Percentiles rank a stretch among this genome's conserved stretches.
phyloP scores from a whole-genome alignment of 2,113 vertebrate genomes.

The Vimba vimba region DNA sequence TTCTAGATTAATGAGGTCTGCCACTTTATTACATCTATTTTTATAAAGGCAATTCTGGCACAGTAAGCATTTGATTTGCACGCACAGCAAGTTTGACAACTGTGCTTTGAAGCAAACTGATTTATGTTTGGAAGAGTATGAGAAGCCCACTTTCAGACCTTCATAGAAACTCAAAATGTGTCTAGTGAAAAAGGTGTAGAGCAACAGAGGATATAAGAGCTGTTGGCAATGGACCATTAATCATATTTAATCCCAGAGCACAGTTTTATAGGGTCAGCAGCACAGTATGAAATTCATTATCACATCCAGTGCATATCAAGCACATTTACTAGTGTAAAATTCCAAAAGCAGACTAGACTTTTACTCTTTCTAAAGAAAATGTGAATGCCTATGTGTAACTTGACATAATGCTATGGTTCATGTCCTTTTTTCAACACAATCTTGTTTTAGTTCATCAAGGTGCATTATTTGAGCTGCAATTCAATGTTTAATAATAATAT shows the following conservation, averaged over 20 bases:
- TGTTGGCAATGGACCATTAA: background rate
- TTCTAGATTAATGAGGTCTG: slow-evolving; percentile 48
- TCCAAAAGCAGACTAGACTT: background rate
- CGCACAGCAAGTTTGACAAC: slow-evolving; percentile 36
- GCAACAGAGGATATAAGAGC: slow-evolving; percentile 11
- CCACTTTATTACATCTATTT: slow-evolving; percentile 45
- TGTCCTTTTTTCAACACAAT: background rate
- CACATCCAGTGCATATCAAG: background rate
- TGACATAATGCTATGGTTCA: background rate
- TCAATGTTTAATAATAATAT: background rate
- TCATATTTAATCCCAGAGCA: slow-evolving; percentile 21
- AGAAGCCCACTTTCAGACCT: background rate
- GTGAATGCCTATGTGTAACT: background rate
- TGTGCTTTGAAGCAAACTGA: slow-evolving; percentile 27
- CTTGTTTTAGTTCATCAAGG: background rate
- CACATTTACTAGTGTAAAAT: background rate
- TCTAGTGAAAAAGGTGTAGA: background rate
- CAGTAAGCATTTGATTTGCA: slow-evolving; percentile 33
- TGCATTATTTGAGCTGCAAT: background rate
- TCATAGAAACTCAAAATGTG: slow-evolving; percentile 14
- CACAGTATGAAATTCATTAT: background rate
- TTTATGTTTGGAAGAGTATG: slow-evolving; percentile 10
- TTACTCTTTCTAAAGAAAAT: background rate
- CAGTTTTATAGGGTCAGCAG: background rate
- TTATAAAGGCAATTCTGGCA: slow-evolving; percentile 21